Base-by-base conservation (phyloP, 2,797 vertebrate genomes). In the Acipenser oxyrinchus region DNA sequence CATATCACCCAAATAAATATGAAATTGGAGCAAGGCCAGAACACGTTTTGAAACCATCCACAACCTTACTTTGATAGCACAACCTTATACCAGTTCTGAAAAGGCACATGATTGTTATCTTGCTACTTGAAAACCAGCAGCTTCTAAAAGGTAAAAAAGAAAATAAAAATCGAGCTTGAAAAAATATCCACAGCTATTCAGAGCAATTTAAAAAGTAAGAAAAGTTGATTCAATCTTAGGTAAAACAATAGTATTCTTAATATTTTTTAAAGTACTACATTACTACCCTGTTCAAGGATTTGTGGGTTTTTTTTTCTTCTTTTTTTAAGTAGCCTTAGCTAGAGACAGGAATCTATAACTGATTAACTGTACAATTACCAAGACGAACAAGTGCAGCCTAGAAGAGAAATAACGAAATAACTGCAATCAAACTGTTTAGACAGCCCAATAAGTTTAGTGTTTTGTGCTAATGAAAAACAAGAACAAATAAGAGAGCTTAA, bases 311-410 rank as follows among this genome's bases (percentile, higher is more conserved):
- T 37, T 37, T 37, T 37, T 37, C 1, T 37, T 37, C 3, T 37
- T 37, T 37, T 37, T 37, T 37, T 37, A 4, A 5, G 37, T 4
- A 62, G 66, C 59, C 49, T 52, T 18, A 48, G 66, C 51, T 7
- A 51, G 11, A 4, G 18, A 11, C 66, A n/a, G 59, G 51, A 67
- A 52, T n/a, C 59, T 48, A 62, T 62, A 62, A 51, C 51, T 67
- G 50, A 67, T 53, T 13, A 67, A 49, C 10, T 62, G 60, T 51
- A 52, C 37, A 52, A 67, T 67, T 67, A 67, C 10, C 50, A 37
- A 62, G 66, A 67, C 52, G 66, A 67, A 67, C 59, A 67, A 62
- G 18, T 61, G 18, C 59, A 12, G 37, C 66, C 10, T 7, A 62
- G 60, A 67, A 6, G 18, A 58, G 51, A 15, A 49, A 62, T 62